A percentile compares a stretch with the other conserved stretches of the same genome.
phyloP scores from a whole-genome alignment of 2,888 invertebrate genomes.

The Alitta virens region DNA sequence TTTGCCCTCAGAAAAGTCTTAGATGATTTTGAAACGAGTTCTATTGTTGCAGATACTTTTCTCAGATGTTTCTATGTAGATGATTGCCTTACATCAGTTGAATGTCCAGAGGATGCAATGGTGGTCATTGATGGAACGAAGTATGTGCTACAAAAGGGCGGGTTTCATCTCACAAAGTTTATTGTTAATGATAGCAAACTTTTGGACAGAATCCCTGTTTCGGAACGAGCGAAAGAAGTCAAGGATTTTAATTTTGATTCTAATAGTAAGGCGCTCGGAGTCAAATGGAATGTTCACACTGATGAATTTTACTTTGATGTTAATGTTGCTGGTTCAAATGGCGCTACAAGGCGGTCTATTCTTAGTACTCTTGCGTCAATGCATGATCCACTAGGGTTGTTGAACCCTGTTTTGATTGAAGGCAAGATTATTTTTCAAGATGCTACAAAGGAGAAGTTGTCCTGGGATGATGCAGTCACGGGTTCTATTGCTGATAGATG shows the following conservation, averaged over 20 bases:
- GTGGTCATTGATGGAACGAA: conserved; percentile 11
- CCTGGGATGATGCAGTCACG: conserved; percentile 33
- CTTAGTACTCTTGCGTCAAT: conserved; percentile 26
- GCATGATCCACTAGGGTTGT: conserved; percentile 28
- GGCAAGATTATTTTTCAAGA: conserved; percentile 32
- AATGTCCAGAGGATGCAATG: conserved; percentile 5
- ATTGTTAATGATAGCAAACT: conserved; percentile 24
- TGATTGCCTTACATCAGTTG: conserved; percentile 21
- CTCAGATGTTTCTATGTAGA: conserved; percentile 25
- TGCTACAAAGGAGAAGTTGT: conserved; percentile 21
- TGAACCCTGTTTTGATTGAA: conserved; percentile 29
- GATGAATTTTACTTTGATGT: conserved; percentile 14
- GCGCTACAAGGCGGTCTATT: conserved; percentile 21
- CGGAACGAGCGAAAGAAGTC: conserved; percentile 18
- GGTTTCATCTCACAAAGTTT: conserved; percentile 28
- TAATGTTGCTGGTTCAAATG: too few species aligned
- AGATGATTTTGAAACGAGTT: neutral
- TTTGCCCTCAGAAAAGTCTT: conserved; percentile 9
- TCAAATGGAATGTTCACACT: conserved; percentile 18
- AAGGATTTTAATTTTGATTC: conserved; percentile 18
- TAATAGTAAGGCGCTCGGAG: conserved; percentile 15
- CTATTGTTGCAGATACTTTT: conserved; percentile 11
- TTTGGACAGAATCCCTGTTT: conserved; percentile 21
- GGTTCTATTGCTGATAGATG: conserved; percentile 23
- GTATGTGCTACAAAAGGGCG: conserved; percentile 18